Evolutionary conservation across 2,113 vertebrate genomes (phyloP), one percentile per base, ranked within the genome.

Genomic region (Phainopepla nitens): DNA sequence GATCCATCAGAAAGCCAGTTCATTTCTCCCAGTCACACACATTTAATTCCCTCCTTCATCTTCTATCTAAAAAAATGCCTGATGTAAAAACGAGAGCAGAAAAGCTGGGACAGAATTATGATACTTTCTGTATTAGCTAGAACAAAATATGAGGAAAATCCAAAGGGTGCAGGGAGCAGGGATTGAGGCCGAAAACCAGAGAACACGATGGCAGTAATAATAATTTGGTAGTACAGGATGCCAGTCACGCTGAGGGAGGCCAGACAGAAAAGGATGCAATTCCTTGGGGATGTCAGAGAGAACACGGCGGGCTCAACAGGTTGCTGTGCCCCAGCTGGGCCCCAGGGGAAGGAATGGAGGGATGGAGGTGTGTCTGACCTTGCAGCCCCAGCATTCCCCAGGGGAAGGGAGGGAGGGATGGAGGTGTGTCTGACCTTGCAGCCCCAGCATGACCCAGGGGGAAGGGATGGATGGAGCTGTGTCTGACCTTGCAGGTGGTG

Each of bases 291-390:
- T 6, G 8, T 39, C 69, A 44, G 28, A 71, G 33, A 44, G 49
- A 64, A 62, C 31, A 13, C 0, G 1, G 0, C 56, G n/a, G 1
- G 18, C 41, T 61, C 71, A 83, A 9, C 35, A 62, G 31, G 35
- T 13, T 2, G 21, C 6, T 65, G n/a, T n/a, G n/a, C n/a, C n/a
- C n/a, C n/a, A n/a, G n/a, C n/a, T n/a, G n/a, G n/a, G n/a, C n/a
- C n/a, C n/a, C n/a, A n/a, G n/a, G n/a, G n/a, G n/a, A n/a, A n/a
- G n/a, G n/a, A n/a, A n/a, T n/a, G n/a, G n/a, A n/a, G n/a, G n/a
- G n/a, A n/a, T n/a, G n/a, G n/a, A n/a, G n/a, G n/a, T n/a, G n/a
- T n/a, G n/a, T n/a, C n/a, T n/a, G n/a, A n/a, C n/a, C n/a, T n/a
- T n/a, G n/a, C n/a, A n/a, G n/a, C n/a, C n/a, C n/a, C n/a, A n/a